Conservation (phyloP, 2,113 vertebrate genomes). For the Seriola quinqueradiata region DNA sequence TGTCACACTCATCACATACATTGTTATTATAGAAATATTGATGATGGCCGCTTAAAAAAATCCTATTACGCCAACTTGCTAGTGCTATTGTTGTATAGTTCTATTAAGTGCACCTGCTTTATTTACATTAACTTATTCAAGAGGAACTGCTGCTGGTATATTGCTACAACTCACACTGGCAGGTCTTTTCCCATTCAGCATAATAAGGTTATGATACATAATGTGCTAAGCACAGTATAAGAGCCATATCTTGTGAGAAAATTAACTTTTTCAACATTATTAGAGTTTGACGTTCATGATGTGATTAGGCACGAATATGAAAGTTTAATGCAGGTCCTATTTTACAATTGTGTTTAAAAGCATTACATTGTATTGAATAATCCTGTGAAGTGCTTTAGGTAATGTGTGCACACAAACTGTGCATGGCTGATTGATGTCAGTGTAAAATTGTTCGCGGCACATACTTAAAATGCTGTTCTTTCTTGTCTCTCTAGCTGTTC, state of each 20-base stretch:
- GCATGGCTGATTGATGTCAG: constrained; percentile 46
- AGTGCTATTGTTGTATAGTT: not conserved
- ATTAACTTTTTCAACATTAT: not conserved
- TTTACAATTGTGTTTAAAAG: not conserved
- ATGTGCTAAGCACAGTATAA: not conserved
- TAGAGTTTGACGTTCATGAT: not conserved
- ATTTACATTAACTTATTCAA: not conserved
- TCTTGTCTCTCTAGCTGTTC: constrained; percentile 46
- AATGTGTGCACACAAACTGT: not conserved
- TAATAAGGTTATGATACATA: not conserved
- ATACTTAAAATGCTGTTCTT: constrained; percentile 46
- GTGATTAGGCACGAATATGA: not conserved
- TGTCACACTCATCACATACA: not conserved
- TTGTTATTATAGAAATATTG: not conserved
- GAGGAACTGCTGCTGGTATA: not conserved
- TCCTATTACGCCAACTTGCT: not conserved
- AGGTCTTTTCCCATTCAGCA: not conserved
- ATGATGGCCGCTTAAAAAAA: not conserved
- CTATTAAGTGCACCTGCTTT: not conserved
- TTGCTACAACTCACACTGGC: not conserved
- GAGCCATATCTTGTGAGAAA: not conserved
- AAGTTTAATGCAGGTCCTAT: not conserved
- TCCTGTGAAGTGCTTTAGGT: constrained; percentile 22
- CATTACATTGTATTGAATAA: not conserved
- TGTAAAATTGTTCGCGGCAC: constrained; percentile 45